Base-by-base conservation (phyloP, 2,888 invertebrate genomes). In the Camponotus fellah region DNA sequence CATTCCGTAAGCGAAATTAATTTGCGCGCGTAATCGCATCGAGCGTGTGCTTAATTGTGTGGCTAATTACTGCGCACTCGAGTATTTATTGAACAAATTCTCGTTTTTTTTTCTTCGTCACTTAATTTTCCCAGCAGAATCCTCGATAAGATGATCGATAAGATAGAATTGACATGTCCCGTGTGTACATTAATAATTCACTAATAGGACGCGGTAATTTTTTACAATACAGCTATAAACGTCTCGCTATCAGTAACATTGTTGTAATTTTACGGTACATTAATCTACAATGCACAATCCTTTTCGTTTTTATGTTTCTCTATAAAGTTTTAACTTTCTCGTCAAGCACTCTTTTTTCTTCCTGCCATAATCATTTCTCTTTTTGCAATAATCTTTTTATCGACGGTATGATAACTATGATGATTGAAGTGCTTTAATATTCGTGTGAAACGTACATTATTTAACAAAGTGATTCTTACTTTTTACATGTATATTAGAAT, bases 131-230 rank as follows among this genome's bases (percentile, higher is more conserved):
- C 8, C 58, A 58, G 21, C 32, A 64, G 68, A 84, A 81, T 62
- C 43, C 53, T 65, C 43, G 40, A 12, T n/a, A 8, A 49, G 49
- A 49, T 49, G 56, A 75, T 56, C 60, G 62, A 68, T 62, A 76
- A 43, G 49, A 49, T 72, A 26, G 58, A 58, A 58, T 60, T n/a
- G 43, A 68, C 37, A 26, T 34, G 10, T 64, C 62, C 60, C 4
- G 62, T 79, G 34, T 76, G 69, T 75, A 40, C 72, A 46, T 68
- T 71, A 81, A 82, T 76, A 84, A 76, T 87, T 86, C 26, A 62
- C 83, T 87, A 88, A 85, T 89, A 87, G 87, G 87, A 65, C 69
- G 43, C 68, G 56, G 84, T 84, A 83, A 88, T 90, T 86, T 53
- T 53, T 46, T 53, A 26, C 53, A 88, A 76, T 64, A 37, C 64